Percentiles rank a stretch among this genome's conserved stretches.
Evolutionary conservation across 2,797 vertebrate genomes (phyloP).

Genomic region (Otolemur crassicaudatus): DNA sequence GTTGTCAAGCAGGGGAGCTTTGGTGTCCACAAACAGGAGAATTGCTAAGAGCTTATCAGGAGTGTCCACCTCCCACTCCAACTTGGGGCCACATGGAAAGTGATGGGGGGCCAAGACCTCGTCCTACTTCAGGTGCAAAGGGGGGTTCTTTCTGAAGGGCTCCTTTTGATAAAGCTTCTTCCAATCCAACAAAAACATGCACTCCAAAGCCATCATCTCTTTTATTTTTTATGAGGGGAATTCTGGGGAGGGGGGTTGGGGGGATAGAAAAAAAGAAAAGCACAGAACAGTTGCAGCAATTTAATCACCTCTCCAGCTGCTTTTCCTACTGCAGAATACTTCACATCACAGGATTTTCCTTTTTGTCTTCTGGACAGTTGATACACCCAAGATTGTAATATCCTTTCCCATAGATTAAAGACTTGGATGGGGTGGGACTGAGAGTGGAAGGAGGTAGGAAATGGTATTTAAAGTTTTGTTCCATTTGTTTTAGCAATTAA

Average conservation of each 20-base stretch:
- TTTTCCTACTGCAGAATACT: neutral
- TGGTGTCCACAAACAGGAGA: neutral
- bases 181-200: constrained; percentile 56
- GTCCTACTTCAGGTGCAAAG: constrained; percentile 52
- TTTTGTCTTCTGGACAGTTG: neutral
- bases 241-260: neutral
- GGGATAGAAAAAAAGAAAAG: neutral
- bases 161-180: constrained; percentile 67
- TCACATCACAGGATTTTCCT: neutral
- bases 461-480: constrained; percentile 59
- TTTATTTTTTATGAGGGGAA: constrained; percentile 49
- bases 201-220: constrained; percentile 25
- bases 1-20: constrained; percentile 69
- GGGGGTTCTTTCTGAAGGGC: constrained; percentile 10
- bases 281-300: neutral
- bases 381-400: neutral
- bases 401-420: constrained; percentile 11
- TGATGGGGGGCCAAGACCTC: neutral
- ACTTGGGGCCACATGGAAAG: neutral
- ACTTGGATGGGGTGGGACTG: neutral
- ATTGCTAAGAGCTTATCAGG: constrained; percentile 67
- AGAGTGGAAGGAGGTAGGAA: neutral
- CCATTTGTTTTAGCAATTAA: constrained; percentile 75
- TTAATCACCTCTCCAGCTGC: neutral
- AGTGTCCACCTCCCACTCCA: neutral